phyloP scores from a whole-genome alignment of 2,797 vertebrate species.

The Lutjanus argentimaculatus region DNA sequence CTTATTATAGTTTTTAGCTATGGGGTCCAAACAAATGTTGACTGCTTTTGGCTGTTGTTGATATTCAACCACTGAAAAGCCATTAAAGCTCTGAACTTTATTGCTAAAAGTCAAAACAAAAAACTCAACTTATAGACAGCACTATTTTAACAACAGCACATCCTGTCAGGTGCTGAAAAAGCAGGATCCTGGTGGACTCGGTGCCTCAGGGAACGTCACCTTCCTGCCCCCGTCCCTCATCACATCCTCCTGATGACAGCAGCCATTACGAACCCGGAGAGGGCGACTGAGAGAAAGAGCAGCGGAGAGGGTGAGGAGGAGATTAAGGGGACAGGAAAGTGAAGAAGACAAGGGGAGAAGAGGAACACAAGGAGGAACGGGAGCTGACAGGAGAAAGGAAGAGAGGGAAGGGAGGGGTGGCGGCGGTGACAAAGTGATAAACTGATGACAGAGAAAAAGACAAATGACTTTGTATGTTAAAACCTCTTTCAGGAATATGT shows the following conservation, averaged over 20 bases:
- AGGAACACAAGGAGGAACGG: constrained; percentile 54
- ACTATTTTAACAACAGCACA: constrained; percentile 7
- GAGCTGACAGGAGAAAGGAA: constrained; percentile 68
- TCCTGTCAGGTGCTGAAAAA: constrained; percentile 17
- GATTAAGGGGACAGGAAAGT: constrained; percentile 70
- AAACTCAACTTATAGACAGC: neutral
- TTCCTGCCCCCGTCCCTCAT: constrained; percentile 43
- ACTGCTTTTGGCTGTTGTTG: constrained; percentile 11
- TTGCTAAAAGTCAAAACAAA: neutral
- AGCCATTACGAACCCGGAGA: constrained; percentile 61
- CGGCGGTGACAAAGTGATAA: constrained; percentile 47
- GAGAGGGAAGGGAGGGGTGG: neutral
- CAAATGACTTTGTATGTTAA: constrained; percentile 15
- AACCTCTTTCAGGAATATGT: neutral
- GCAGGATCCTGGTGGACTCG: constrained; percentile 14
- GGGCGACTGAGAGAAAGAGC: constrained; percentile 37
- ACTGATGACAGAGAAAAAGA: constrained; percentile 50
- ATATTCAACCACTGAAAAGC: constrained; percentile 8
- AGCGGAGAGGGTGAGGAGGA: constrained; percentile 45
- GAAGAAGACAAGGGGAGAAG: constrained; percentile 60
- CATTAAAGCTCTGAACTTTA: neutral
- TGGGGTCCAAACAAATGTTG: neutral
- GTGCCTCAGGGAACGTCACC: constrained; percentile 30
- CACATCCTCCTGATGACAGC: constrained; percentile 66
- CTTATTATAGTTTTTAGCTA: neutral